Evolutionary conservation across 35 echinoderm and acorn worm genomes (phyloP).

Genomic region (Lytechinus variegatus): DNA sequence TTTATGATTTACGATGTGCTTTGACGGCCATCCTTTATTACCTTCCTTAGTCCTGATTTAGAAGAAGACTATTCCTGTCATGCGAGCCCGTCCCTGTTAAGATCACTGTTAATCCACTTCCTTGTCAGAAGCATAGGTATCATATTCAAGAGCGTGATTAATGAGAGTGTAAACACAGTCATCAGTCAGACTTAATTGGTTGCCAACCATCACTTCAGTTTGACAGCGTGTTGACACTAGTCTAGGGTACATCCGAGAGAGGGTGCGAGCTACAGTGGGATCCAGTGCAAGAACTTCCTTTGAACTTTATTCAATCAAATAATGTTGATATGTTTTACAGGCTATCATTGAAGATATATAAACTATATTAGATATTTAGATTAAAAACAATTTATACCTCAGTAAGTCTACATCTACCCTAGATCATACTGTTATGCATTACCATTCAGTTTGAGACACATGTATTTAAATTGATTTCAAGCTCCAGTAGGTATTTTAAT

Average conservation of each 20-base stretch:
- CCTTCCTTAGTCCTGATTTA: not conserved
- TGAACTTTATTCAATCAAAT: not conserved
- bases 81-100: not conserved
- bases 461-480: too few species aligned
- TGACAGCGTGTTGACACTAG: constrained; percentile 11
- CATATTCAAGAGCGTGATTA: constrained; percentile 21
- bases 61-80: not conserved
- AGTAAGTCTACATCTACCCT: not conserved
- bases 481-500: too few species aligned
- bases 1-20: too few species aligned
- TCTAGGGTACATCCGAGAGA: not conserved
- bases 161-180: constrained; percentile 19
- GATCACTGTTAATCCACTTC: not conserved
- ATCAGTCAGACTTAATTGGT: constrained; percentile 35
- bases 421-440: not conserved
- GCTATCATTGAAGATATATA: too few species aligned
- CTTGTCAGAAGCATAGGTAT: not conserved
- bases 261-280: not conserved
- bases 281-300: not conserved
- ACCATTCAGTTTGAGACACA: too few species aligned
- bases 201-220: not conserved
- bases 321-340: too few species aligned
- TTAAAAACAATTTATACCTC: too few species aligned
- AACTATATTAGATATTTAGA: too few species aligned
- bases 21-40: not conserved